Conservation (phyloP, 2,797 vertebrate genomes). For the Onychomys leucogaster region DNA sequence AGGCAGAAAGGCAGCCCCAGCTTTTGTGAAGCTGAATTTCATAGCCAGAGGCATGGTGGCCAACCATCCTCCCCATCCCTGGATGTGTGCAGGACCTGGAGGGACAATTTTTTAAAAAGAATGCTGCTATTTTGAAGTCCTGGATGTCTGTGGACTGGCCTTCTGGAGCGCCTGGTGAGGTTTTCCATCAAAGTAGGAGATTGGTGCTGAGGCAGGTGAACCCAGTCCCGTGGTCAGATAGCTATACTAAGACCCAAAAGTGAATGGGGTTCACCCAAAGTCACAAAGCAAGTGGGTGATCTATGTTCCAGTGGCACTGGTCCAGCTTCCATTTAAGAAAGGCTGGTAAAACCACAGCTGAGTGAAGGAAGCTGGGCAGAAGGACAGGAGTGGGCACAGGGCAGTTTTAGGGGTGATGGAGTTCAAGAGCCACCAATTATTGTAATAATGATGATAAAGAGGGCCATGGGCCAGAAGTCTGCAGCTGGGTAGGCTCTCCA, state of each 20-base stretch:
- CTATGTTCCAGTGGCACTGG: neutral
- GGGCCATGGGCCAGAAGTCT: neutral
- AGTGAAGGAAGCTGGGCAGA: neutral
- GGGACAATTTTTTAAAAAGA: conserved; percentile 45
- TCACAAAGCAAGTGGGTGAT: neutral
- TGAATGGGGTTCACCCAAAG: conserved; percentile 9
- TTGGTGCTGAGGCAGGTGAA: neutral
- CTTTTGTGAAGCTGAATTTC: conserved; percentile 73
- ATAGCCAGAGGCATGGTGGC: conserved; percentile 38
- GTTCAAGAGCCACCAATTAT: neutral
- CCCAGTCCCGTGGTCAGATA: neutral
- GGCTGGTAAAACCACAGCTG: neutral
- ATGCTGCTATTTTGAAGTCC: conserved; percentile 82
- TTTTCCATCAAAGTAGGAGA: conserved; percentile 24
- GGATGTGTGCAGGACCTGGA: neutral
- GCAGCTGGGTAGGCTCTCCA: neutral
- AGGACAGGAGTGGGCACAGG: neutral
- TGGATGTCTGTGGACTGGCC: conserved; percentile 57
- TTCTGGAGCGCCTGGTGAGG: conserved; percentile 50
- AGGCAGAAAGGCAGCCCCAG: conserved; percentile 54
- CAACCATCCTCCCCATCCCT: neutral
- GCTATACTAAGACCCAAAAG: conserved; percentile 5
- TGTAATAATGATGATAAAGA: neutral
- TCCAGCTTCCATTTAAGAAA: neutral
- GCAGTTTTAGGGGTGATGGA: neutral